These are phyloP conservation scores for Corydoras sp. DNA, from an alignment of 2,113 vertebrate species.

Conservation along the genomic window DNA sequence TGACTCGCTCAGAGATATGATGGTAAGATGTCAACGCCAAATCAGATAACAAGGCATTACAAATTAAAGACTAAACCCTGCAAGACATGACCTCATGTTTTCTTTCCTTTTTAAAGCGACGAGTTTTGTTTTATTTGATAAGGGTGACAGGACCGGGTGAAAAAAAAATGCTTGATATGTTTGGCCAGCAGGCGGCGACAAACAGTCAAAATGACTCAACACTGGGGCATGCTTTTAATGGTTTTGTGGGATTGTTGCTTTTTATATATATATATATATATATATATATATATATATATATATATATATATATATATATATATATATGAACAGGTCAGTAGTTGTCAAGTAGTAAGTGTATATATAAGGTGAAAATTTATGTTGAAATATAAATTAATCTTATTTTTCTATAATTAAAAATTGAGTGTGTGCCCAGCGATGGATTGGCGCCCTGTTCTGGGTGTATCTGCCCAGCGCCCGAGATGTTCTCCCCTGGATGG, in stretches of 20 bases:
- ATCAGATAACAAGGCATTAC: conserved; percentile 17
- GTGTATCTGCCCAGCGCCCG: no score
- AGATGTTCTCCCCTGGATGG: no score
- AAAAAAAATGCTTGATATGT: not conserved
- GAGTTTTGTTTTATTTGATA: not conserved
- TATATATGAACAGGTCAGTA: no score
- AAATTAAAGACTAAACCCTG: conserved; percentile 9
- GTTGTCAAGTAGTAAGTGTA: no score
- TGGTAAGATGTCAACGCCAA: not conserved
- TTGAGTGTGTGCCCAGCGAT: no score
- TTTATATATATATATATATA: not conserved
- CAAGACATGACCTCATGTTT: conserved; percentile 2
- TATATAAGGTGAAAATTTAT: no score
- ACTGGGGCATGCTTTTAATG: not conserved
- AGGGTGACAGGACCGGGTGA: not conserved
- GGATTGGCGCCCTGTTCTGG: no score
- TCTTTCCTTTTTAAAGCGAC: not conserved
- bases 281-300: not conserved
- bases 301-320: no score
- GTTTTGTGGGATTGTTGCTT: not conserved
- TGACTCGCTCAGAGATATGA: conserved; percentile 13
- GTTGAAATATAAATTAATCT: no score
- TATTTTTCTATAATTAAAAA: no score
- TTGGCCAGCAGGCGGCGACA: not conserved
- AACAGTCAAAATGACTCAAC: not conserved